Percentiles rank a stretch among this genome's conserved stretches.
Evolutionary conservation across 1,140 invertebrate genomes (phyloP).

Genomic region (Anastatus disparis): DNA sequence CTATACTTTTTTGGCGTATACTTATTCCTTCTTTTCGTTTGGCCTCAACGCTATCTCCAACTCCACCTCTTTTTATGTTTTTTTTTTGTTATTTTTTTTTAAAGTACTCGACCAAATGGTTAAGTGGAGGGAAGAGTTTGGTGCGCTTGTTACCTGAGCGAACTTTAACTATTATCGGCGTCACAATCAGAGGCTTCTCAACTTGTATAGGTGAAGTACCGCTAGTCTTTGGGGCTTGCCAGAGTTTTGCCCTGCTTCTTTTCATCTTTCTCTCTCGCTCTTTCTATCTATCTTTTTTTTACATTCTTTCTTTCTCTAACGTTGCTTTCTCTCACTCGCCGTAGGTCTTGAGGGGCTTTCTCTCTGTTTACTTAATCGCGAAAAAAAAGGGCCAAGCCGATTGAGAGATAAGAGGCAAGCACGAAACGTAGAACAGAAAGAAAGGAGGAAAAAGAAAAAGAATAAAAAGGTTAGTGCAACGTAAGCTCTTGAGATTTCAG

Average conservation of each 20-base stretch:
- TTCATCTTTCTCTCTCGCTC: constrained; percentile 35
- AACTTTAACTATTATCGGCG: constrained; percentile 54
- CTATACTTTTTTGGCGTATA: constrained; percentile 18
- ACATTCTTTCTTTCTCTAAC: too few species aligned
- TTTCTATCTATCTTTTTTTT: background rate
- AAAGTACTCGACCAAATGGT: background rate
- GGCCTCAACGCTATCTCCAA: constrained; percentile 30
- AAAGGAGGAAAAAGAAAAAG: background rate
- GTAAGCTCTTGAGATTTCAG: background rate
- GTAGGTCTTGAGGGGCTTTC: background rate
- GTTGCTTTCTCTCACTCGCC: too few species aligned
- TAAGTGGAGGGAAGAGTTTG: constrained; percentile 24
- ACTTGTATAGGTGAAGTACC: background rate
- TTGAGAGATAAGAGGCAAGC: constrained; percentile 9
- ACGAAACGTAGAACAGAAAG: too few species aligned
- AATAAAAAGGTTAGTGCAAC: background rate
- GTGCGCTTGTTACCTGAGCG: constrained; percentile 29
- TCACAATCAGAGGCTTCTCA: constrained; percentile 47
- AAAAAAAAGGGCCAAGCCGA: constrained; percentile 15
- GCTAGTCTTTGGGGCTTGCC: background rate
- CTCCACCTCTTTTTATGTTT: background rate
- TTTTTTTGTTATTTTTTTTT: too few species aligned
- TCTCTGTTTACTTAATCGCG: background rate
- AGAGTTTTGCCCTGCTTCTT: constrained; percentile 36
- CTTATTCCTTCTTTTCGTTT: background rate